Percentiles rank a stretch among this genome's conserved stretches.
Conservation (phyloP, 2,797 vertebrate genomes). For the Danionella dracula region DNA sequence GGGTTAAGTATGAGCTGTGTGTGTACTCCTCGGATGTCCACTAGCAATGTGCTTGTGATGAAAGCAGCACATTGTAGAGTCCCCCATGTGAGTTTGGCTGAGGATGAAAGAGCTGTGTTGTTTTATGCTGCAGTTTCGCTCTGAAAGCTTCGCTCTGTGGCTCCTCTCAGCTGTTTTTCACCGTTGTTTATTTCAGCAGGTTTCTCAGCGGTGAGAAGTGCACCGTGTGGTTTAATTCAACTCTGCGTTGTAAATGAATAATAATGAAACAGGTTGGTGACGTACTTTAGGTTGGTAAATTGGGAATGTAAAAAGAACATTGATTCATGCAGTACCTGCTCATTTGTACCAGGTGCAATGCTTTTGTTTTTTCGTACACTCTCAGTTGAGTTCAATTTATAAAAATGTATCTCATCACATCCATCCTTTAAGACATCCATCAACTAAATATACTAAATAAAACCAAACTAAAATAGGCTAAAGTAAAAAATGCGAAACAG, state of each 20-base stretch:
- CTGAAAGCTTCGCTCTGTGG: constrained; percentile 46
- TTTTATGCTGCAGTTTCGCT: constrained; percentile 40
- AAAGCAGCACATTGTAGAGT: constrained; percentile 43
- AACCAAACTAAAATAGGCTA: no score
- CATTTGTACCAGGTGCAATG: no score
- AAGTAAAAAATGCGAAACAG: no score
- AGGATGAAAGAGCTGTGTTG: constrained; percentile 41
- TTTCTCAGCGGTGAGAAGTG: not conserved
- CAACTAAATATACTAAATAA: no score
- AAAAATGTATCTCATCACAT: no score
- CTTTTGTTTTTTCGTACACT: no score
- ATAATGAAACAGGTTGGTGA: no score
- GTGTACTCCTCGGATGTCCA: constrained; percentile 29
- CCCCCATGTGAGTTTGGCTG: constrained; percentile 37
- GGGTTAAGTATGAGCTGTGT: not conserved
- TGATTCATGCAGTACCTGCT: no score
- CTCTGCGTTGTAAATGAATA: not conserved
- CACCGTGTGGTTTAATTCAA: constrained; percentile 14
- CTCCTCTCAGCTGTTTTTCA: constrained; percentile 34
- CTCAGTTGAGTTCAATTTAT: no score
- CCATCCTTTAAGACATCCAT: no score
- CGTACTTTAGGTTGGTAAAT: no score
- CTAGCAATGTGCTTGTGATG: constrained; percentile 20
- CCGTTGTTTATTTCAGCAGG: constrained; percentile 11
- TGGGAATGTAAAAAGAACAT: no score